Conservation (phyloP, 2,113 vertebrate species). For the Pseudorectes ferrugineus region DNA sequence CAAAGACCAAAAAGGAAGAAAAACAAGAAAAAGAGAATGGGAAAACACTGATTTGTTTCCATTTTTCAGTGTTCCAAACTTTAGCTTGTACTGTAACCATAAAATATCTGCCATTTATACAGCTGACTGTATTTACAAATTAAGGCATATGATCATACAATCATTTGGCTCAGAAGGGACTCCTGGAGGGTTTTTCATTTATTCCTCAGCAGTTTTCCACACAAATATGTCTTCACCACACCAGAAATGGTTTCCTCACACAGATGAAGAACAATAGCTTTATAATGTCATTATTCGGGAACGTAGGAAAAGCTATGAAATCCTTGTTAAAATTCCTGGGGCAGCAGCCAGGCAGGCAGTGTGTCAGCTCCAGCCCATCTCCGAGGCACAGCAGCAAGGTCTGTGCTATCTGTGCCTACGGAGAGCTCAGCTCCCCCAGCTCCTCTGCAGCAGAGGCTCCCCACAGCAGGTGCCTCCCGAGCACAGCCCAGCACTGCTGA, state of each 20-base stretch:
- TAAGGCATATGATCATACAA: neutral
- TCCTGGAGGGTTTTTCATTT: neutral
- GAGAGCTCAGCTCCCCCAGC: neutral
- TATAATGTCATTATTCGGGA: neutral
- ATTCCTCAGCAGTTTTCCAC: neutral
- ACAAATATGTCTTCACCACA: neutral
- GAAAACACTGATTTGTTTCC: neutral
- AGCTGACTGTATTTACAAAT: slow-evolving; percentile 5
- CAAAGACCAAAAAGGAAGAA: neutral
- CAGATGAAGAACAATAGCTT: slow-evolving; percentile 20
- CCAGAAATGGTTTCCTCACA: neutral
- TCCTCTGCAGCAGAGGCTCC: neutral
- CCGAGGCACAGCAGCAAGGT: neutral
- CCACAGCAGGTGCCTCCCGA: neutral
- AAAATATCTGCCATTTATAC: neutral
- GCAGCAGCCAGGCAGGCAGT: neutral
- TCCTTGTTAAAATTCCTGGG: neutral
- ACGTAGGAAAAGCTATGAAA: neutral
- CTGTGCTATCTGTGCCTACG: neutral
- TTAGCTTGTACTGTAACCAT: neutral
- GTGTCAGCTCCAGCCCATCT: neutral
- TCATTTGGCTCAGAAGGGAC: neutral
- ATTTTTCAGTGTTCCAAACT: neutral
- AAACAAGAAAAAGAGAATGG: neutral
- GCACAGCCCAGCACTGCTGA: neutral